phyloP scores from a whole-genome alignment of 2,888 invertebrate genomes.

The Euzophera pinguis region DNA sequence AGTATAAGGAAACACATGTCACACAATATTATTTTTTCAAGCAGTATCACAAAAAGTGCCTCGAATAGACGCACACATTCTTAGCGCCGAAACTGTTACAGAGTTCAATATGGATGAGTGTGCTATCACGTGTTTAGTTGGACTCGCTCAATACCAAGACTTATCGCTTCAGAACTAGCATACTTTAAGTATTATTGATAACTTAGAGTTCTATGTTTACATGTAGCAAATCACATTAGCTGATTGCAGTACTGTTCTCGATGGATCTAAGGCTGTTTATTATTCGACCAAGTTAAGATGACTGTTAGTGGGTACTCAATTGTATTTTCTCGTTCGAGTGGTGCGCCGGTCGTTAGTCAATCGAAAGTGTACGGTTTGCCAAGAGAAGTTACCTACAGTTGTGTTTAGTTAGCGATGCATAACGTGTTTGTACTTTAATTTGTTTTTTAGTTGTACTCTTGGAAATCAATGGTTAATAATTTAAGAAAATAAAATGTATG shows the following conservation, averaged over 20 bases:
- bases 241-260: constrained; percentile 66
- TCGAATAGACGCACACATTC: constrained; percentile 17
- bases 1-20: constrained; percentile 18
- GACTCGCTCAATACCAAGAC: constrained; percentile 78
- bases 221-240: constrained; percentile 68
- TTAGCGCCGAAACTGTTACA: constrained; percentile 26
- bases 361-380: constrained; percentile 73
- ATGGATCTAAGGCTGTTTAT: constrained; percentile 65
- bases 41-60: constrained; percentile 15
- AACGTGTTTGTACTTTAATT: constrained; percentile 81
- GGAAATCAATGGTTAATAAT: constrained; percentile 80
- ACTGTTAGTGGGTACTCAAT: constrained; percentile 45
- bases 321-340: constrained; percentile 61
- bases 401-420: constrained; percentile 78
- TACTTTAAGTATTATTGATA: constrained; percentile 69
- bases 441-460: constrained; percentile 80
- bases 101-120: constrained; percentile 61
- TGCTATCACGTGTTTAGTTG: constrained; percentile 69
- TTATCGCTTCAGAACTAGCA: constrained; percentile 70
- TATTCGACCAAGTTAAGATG: constrained; percentile 64
- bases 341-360: constrained; percentile 74
- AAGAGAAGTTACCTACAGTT: constrained; percentile 80
- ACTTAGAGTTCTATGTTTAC: constrained; percentile 63
- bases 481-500: constrained; percentile 80
- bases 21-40: constrained; percentile 18